These are phyloP conservation scores for Aphidius ervi DNA, from an alignment of 1,140 invertebrate genomes.

Conservation along the genomic window DNA sequence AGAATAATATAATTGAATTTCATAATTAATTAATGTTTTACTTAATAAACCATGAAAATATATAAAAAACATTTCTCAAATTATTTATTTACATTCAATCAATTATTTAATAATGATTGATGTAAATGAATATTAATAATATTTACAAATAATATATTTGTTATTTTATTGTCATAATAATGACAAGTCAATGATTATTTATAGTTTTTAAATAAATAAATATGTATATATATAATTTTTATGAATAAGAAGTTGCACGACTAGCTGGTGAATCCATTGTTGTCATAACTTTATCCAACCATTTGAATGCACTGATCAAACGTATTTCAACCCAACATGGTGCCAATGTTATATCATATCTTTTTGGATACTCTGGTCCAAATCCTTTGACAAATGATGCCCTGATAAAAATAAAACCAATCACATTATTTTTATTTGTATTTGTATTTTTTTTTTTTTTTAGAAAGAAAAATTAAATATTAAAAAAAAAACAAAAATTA, in stretches of 20 bases:
- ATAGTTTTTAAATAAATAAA: not conserved
- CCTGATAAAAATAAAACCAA: conserved; percentile 41
- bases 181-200: too few species aligned
- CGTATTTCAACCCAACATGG: conserved; percentile 96
- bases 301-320: conserved; percentile 85
- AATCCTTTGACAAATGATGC: conserved; percentile 98
- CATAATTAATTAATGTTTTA: too few species aligned
- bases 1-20: too few species aligned
- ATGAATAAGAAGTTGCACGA: conserved; percentile 88
- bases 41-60: too few species aligned
- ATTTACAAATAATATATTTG: too few species aligned
- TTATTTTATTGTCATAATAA: too few species aligned
- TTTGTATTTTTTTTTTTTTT: too few species aligned
- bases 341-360: conserved; percentile 92
- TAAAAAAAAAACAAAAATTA: conserved; percentile 32
- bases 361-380: conserved; percentile 92
- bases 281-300: conserved; percentile 87
- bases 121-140: too few species aligned
- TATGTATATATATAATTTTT: conserved; percentile 49
- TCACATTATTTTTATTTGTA: not conserved
- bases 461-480: not conserved
- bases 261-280: conserved; percentile 90
- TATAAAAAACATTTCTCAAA: too few species aligned
- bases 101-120: too few species aligned
- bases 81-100: too few species aligned